These are phyloP conservation scores for Carassius gibelio DNA, from an alignment of 2,113 vertebrate species.

Conservation along the genomic window DNA sequence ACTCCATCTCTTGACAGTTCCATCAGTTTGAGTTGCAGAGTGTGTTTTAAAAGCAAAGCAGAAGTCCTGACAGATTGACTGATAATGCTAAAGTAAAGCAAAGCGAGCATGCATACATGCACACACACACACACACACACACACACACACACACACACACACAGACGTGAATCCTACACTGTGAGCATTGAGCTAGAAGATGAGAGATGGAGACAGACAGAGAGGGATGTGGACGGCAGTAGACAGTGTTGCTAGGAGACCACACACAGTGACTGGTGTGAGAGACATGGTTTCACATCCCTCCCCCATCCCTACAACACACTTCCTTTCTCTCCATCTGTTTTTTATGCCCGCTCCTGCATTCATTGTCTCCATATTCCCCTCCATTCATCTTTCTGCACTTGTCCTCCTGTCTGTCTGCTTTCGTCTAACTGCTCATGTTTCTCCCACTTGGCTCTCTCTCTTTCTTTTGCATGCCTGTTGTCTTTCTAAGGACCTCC, in stretches of 20 bases:
- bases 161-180: slow-evolving; percentile 64
- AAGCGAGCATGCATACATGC: slow-evolving; percentile 5
- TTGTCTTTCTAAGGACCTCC: slow-evolving; percentile 46
- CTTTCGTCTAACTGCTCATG: slow-evolving; percentile 12
- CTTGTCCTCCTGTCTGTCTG: slow-evolving; percentile 29
- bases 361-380: slow-evolving; percentile 21
- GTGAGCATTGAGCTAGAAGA: slow-evolving; percentile 66
- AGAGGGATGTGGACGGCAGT: slow-evolving; percentile 72
- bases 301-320: slow-evolving; percentile 70
- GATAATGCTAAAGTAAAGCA: slow-evolving; percentile 34
- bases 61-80: slow-evolving; percentile 22
- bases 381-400: slow-evolving; percentile 9
- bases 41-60: slow-evolving; percentile 21
- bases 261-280: slow-evolving; percentile 77
- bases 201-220: slow-evolving; percentile 56
- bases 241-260: slow-evolving; percentile 82
- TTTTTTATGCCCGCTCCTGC: slow-evolving; percentile 55
- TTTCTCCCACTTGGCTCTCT: slow-evolving; percentile 48
- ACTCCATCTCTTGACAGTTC: slow-evolving; percentile 1
- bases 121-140: neutral
- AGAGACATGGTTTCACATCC: slow-evolving; percentile 75
- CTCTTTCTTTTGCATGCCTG: slow-evolving; percentile 29
- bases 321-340: slow-evolving; percentile 55
- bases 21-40: slow-evolving; percentile 15
- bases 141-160: neutral